These are phyloP conservation scores for Oryzias melastigma DNA, from an alignment of 2,113 vertebrate species.

Conservation along the genomic window DNA sequence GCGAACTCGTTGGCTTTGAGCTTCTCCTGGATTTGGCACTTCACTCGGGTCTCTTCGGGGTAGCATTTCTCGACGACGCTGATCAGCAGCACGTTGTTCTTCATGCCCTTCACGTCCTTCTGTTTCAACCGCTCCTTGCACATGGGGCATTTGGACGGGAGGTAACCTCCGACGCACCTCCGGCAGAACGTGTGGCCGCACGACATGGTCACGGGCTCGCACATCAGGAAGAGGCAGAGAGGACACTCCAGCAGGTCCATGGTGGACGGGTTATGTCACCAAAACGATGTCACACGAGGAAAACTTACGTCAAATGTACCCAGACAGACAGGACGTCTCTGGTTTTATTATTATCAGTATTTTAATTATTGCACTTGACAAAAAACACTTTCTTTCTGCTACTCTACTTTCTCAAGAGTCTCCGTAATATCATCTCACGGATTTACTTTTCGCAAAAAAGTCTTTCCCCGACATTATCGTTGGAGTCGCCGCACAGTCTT, in stretches of 20 bases:
- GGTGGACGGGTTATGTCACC: conserved; percentile 21
- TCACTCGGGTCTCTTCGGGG: conserved; percentile 62
- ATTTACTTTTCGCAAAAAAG: conserved; percentile 5
- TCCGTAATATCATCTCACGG: neutral
- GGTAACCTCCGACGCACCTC: conserved; percentile 71
- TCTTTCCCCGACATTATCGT: conserved; percentile 5
- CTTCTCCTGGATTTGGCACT: conserved; percentile 64
- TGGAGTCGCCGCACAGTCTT: conserved; percentile 33
- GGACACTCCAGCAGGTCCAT: conserved; percentile 84
- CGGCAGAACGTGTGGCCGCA: conserved; percentile 88
- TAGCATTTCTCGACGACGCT: conserved; percentile 81
- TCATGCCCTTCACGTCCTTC: conserved; percentile 53
- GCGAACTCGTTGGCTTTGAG: conserved; percentile 67
- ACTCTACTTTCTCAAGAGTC: neutral
- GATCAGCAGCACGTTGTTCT: conserved; percentile 81
- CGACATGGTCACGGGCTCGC: conserved; percentile 82
- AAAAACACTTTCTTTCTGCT: neutral
- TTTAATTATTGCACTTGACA: conserved; percentile 7
- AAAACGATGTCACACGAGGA: neutral
- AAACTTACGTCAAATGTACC: conserved; percentile 6
- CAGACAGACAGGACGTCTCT: neutral
- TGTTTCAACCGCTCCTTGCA: conserved; percentile 76
- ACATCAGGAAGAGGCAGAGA: conserved; percentile 77
- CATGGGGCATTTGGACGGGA: conserved; percentile 73
- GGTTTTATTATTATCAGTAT: neutral